A percentile compares a stretch with the other conserved stretches of the same genome.
Evolutionary conservation across 2,113 vertebrate species (phyloP).

Genomic region (Brevimyrus niger): DNA sequence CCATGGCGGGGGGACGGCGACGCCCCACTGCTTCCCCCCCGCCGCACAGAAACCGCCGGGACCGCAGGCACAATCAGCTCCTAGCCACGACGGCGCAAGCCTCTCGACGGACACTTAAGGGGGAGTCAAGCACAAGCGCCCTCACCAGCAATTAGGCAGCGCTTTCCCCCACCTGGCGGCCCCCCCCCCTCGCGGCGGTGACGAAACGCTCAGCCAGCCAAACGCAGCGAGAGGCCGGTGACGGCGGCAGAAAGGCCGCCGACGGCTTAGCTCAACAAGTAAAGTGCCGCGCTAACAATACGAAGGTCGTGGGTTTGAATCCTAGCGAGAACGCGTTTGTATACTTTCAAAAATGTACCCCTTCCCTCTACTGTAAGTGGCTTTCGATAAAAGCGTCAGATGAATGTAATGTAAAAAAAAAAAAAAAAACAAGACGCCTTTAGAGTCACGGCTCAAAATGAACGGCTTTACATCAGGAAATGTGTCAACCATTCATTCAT

Average conservation of each 20-base stretch:
- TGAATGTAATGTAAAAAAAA: not conserved
- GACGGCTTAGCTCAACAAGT: not conserved
- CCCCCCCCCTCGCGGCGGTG: not conserved
- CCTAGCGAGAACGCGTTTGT: not conserved
- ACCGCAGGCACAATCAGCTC: not conserved
- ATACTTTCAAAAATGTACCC: not conserved
- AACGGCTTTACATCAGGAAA: not conserved
- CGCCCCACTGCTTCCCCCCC: not conserved
- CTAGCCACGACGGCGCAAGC: not conserved
- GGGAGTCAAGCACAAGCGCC: slow-evolving; percentile 12
- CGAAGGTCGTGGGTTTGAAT: not conserved
- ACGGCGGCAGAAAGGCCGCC: too few species aligned
- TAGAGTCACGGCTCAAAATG: not conserved
- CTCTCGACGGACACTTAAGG: slow-evolving; percentile 20
- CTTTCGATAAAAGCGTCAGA: not conserved
- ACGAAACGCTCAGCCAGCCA: not conserved
- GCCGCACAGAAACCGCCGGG: not conserved
- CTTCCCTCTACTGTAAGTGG: not conserved
- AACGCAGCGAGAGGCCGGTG: not conserved
- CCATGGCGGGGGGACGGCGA: not conserved
- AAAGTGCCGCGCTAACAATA: not conserved
- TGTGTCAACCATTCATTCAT: not conserved
- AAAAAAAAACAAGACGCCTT: not conserved
- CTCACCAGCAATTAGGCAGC: slow-evolving; percentile 15
- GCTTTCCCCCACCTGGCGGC: not conserved